Conservation (phyloP, 2,113 vertebrate genomes). For the Callorhinus ursinus region DNA sequence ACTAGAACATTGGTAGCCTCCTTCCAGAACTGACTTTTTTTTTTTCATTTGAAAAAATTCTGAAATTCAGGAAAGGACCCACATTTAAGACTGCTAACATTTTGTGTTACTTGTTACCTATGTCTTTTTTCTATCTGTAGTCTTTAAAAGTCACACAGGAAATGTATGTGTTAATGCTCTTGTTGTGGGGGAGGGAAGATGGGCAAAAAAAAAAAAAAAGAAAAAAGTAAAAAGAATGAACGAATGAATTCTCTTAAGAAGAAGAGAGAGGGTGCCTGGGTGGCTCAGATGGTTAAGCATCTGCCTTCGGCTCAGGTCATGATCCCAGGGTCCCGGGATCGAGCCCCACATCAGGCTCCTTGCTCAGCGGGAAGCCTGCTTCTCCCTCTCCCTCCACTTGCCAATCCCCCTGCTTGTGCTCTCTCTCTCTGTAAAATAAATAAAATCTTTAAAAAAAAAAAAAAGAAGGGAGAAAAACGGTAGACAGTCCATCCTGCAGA, state of each 20-base stretch:
- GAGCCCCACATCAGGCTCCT: no score
- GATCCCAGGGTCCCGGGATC: no score
- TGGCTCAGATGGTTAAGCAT: no score
- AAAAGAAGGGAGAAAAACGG: background rate
- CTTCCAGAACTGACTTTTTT: background rate
- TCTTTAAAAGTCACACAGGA: background rate
- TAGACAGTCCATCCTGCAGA: accelerated
- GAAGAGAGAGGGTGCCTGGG: no score
- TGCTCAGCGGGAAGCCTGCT: no score
- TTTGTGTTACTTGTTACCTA: background rate
- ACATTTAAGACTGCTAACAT: background rate
- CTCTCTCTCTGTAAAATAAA: no score
- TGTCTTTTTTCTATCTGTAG: background rate
- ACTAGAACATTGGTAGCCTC: background rate
- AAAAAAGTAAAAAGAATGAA: background rate
- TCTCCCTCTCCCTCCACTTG: no score
- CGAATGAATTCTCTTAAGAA: background rate
- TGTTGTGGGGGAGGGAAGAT: background rate
- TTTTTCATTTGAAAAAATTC: background rate
- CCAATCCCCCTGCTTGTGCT: no score
- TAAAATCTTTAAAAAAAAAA: no score
- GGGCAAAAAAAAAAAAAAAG: background rate
- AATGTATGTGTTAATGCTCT: background rate
- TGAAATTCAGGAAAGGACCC: background rate
- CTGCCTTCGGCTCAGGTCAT: no score